phyloP scores from a whole-genome alignment of 2,888 invertebrate species.

The Cheilosia urbana region DNA sequence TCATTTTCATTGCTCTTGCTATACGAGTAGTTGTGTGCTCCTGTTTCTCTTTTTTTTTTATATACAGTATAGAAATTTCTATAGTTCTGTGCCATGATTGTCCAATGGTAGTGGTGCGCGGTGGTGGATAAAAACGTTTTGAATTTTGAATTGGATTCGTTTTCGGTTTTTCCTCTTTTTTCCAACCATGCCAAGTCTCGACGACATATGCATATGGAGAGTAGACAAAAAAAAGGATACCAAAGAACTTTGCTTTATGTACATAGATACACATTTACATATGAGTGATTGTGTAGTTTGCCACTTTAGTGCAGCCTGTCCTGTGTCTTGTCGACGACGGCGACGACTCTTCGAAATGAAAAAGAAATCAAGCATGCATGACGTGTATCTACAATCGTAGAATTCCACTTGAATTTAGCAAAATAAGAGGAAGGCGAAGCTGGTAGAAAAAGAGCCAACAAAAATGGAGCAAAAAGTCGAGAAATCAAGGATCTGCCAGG shows the following conservation, averaged over 20 bases:
- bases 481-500: slow-evolving; percentile 44
- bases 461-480: slow-evolving; percentile 11
- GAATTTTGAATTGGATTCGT: slow-evolving; percentile 75
- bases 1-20: slow-evolving; percentile 70
- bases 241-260: slow-evolving; percentile 66
- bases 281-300: slow-evolving; percentile 71
- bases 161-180: slow-evolving; percentile 41
- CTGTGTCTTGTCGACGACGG: slow-evolving; percentile 39
- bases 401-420: slow-evolving; percentile 44
- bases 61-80: slow-evolving; percentile 39
- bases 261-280: slow-evolving; percentile 70
- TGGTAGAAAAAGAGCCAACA: not conserved
- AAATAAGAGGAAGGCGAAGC: slow-evolving; percentile 6
- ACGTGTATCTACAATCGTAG: slow-evolving; percentile 62
- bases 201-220: slow-evolving; percentile 27
- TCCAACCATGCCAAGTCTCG: slow-evolving; percentile 37
- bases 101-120: slow-evolving; percentile 47
- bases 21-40: slow-evolving; percentile 21
- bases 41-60: slow-evolving; percentile 45
- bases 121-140: slow-evolving; percentile 72
- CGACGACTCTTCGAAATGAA: slow-evolving; percentile 46
- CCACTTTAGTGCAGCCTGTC: slow-evolving; percentile 71
- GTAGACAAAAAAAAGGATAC: slow-evolving; percentile 40
- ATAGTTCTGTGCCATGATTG: slow-evolving; percentile 58
- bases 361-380: slow-evolving; percentile 74